Percentiles rank a stretch among this genome's conserved stretches.
Evolutionary conservation across 2,113 vertebrate genomes (phyloP).

Genomic region (Asarcornis scutulata): DNA sequence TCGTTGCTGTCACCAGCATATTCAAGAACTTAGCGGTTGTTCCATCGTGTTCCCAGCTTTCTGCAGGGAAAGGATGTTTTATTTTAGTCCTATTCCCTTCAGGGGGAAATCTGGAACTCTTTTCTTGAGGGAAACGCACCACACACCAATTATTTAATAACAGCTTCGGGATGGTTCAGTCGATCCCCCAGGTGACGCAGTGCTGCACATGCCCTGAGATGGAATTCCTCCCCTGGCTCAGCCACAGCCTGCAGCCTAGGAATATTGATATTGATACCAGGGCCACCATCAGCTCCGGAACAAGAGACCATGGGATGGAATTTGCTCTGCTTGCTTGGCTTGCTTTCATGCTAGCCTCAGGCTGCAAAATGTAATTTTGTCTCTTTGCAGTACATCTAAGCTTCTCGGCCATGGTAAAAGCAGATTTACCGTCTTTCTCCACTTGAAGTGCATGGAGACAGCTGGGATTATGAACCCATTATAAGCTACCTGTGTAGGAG

Average conservation of each 20-base stretch:
- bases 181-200: background rate
- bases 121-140: background rate
- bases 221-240: background rate
- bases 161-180: background rate
- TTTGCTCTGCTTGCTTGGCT: background rate
- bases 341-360: background rate
- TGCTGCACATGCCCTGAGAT: background rate
- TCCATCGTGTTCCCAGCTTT: background rate
- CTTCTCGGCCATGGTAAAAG: accelerated
- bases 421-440: background rate
- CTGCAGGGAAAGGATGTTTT: background rate
- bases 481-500: background rate
- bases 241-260: background rate
- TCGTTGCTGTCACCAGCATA: background rate
- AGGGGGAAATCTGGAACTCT: background rate
- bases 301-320: background rate
- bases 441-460: background rate
- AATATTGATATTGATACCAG: background rate
- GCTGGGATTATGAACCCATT: background rate
- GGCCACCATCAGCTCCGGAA: background rate
- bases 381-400: background rate
- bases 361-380: background rate
- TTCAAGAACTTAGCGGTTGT: background rate
- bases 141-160: background rate
- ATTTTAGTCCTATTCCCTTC: background rate